phyloP scores from a whole-genome alignment of 2,113 vertebrate genomes.

The Apodemus speciosus region DNA sequence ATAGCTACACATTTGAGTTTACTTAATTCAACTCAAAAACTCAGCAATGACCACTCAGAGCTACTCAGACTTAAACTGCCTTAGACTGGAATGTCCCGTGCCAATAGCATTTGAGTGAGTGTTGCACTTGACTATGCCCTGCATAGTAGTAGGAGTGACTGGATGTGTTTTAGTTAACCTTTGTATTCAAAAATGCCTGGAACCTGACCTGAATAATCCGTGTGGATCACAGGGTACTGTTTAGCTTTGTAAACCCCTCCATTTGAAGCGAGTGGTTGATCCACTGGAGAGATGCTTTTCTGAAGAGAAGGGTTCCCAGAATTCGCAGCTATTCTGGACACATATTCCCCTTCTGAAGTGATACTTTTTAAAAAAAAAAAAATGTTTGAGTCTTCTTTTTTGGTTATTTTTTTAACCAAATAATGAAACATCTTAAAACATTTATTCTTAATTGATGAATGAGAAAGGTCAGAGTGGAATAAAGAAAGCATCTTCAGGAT shows the following conservation, averaged over 20 bases:
- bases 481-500: not conserved
- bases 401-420: not conserved
- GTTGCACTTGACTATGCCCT: not conserved
- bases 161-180: not conserved
- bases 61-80: not conserved
- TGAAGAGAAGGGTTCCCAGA: not conserved
- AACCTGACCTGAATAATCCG: not conserved
- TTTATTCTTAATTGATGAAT: not conserved
- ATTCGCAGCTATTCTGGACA: not conserved
- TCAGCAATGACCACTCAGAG: not conserved
- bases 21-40: not conserved
- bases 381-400: not conserved
- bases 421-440: not conserved
- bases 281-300: not conserved
- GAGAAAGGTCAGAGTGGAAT: not conserved
- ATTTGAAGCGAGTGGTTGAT: not conserved
- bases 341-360: not conserved
- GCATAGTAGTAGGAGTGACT: not conserved
- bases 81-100: not conserved
- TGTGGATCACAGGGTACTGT: not conserved
- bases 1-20: not conserved
- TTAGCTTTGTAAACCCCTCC: not conserved
- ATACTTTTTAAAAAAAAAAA: slow-evolving; percentile 20
- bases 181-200: not conserved
- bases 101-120: not conserved